Base-by-base conservation (phyloP, 2,797 vertebrate species). In the Anguilla anguilla region DNA sequence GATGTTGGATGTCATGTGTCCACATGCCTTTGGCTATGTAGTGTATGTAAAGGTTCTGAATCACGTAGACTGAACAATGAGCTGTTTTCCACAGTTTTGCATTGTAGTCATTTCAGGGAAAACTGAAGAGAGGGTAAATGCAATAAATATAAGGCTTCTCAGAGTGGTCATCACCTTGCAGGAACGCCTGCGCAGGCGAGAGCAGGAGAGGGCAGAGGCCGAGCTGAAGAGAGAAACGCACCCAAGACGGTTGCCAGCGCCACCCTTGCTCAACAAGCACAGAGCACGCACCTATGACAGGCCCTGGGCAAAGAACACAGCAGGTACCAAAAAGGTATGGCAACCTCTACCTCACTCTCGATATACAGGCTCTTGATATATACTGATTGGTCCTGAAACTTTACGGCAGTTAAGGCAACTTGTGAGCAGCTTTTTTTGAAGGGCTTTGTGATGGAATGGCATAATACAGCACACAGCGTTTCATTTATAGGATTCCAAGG, bases 321-420 rank as follows among this genome's bases (percentile, higher is more conserved):
- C 88, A 25, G 89, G 88, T 87, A 88, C 87, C 85, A 91, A 83
- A 89, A 88, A 94, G 93, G 94, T 94, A 93, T 69, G 22, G 25
- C 25, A n/a, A n/a, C 25, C 25, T 7, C 22, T 69, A 7, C 64
- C 25, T 69, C 43, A 46, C 43, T 46, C 43, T 46, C 3, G 17
- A 25, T 35, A 31, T 13, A 72, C 1, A 35, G 69, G 11, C n/a
- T 72, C 69, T 31, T 72, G 61, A 67, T 31, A 35, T 35, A 72
- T 72, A 72, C 28, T 72, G 28, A 31, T 39, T 77, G 17, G 35
- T 77, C 35, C 35, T 77, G 39, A 19, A 1, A 22, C 17, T 77
- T 17, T 17, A 43, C 77, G 43, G 7, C 39, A 77, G 35, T 77
- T 39, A 19, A 77, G 31, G 15, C 43, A 4, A 43, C 17, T 35